These are phyloP conservation scores for Troides helena DNA, from an alignment of 2,888 invertebrate species.

Conservation along the genomic window DNA sequence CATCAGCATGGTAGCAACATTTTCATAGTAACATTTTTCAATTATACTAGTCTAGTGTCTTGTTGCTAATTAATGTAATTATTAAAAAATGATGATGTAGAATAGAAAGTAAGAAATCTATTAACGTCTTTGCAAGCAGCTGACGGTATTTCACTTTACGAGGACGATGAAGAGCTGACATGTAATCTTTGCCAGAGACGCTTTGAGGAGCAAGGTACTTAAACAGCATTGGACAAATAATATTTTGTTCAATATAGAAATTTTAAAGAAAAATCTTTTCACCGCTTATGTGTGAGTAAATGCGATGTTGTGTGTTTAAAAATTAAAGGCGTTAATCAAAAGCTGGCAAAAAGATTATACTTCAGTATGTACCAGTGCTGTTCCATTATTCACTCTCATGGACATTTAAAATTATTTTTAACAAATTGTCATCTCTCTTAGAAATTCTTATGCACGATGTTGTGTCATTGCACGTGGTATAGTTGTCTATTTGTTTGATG, in stretches of 20 bases:
- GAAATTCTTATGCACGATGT: slow-evolving; percentile 40
- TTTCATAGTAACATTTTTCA: slow-evolving; percentile 23
- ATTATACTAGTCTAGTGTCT: slow-evolving; percentile 25
- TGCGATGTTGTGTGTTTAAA: slow-evolving; percentile 74
- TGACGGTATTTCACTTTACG: slow-evolving; percentile 82
- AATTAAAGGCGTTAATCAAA: slow-evolving; percentile 50
- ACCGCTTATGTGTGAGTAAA: slow-evolving; percentile 80
- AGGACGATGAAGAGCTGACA: slow-evolving; percentile 84
- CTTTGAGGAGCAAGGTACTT: slow-evolving; percentile 86
- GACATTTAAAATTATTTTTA: slow-evolving; percentile 37
- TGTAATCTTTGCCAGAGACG: slow-evolving; percentile 89
- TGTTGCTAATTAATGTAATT: slow-evolving; percentile 27
- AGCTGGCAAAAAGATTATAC: slow-evolving; percentile 38
- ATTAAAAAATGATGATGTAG: slow-evolving; percentile 28
- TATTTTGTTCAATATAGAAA: slow-evolving; percentile 67
- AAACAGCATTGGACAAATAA: slow-evolving; percentile 59
- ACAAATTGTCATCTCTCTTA: slow-evolving; percentile 35
- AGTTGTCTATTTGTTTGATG: slow-evolving; percentile 38
- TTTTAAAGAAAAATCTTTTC: slow-evolving; percentile 54
- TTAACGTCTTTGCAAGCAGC: slow-evolving; percentile 84
- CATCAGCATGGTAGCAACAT: slow-evolving; percentile 29
- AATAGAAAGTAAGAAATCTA: slow-evolving; percentile 67
- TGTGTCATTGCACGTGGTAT: slow-evolving; percentile 45
- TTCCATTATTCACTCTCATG: slow-evolving; percentile 42
- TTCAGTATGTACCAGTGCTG: slow-evolving; percentile 32